Percentiles rank a stretch among this genome's conserved stretches.
phyloP scores from a whole-genome alignment of 2,113 vertebrate genomes.

The Semnopithecus entellus region DNA sequence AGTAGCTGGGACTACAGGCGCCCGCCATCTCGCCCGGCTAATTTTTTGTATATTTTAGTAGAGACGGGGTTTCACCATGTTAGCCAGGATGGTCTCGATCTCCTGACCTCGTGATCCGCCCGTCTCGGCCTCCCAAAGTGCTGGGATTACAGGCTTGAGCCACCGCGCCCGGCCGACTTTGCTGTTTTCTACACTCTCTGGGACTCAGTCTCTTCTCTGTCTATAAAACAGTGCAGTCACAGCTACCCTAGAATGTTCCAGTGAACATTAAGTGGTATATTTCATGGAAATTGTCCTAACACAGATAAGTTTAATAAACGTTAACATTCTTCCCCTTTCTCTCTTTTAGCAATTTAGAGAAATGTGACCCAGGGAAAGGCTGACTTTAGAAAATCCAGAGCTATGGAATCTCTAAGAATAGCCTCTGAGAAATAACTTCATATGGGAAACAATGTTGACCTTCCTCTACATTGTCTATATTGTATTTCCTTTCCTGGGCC shows the following conservation, averaged over 20 bases:
- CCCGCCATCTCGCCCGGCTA: too few species aligned
- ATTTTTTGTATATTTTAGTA: too few species aligned
- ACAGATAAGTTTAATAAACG: neutral
- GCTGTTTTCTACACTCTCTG: rapidly evolving
- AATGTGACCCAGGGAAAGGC: neutral
- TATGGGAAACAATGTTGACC: neutral
- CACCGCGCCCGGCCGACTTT: too few species aligned
- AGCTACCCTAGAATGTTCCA: neutral
- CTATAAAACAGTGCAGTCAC: neutral
- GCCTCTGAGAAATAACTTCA: neutral
- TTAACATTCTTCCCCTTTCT: neutral
- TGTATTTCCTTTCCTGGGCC: neutral
- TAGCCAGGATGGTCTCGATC: too few species aligned
- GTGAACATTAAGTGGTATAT: neutral
- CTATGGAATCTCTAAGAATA: neutral
- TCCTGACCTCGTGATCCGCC: too few species aligned
- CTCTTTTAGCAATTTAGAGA: neutral
- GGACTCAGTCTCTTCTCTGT: neutral
- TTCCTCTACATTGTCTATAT: neutral
- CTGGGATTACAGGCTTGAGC: too few species aligned
- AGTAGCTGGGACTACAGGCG: too few species aligned
- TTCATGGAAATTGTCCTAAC: neutral
- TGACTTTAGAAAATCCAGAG: constrained; percentile 29
- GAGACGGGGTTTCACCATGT: too few species aligned
- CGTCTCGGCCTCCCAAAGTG: too few species aligned